Conservation (phyloP, 2,797 vertebrate genomes). For the Gadopsis bispinosus region DNA sequence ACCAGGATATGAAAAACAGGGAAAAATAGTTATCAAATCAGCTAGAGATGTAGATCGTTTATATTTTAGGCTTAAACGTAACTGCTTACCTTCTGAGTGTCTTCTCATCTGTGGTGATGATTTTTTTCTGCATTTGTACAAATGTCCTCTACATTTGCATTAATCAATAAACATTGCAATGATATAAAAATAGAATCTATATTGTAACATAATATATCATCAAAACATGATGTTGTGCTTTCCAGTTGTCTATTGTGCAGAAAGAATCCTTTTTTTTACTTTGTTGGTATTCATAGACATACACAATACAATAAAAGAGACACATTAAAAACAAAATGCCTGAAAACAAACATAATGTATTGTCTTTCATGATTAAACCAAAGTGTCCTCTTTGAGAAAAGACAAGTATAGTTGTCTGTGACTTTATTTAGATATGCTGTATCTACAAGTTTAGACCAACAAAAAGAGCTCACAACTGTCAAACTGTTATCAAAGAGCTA, state of each 20-base stretch:
- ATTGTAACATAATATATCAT: not conserved
- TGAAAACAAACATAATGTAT: constrained; percentile 48
- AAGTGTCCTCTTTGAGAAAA: constrained; percentile 37
- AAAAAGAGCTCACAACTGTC: constrained; percentile 67
- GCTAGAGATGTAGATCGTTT: not conserved
- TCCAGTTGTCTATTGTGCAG: not conserved
- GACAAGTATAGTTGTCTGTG: constrained; percentile 62
- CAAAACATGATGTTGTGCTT: not conserved
- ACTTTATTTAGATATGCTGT: constrained; percentile 75
- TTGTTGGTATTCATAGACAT: constrained; percentile 50
- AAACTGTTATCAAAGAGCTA: constrained; percentile 73
- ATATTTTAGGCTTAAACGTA: not conserved
- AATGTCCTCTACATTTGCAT: not conserved
- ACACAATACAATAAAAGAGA: constrained; percentile 14
- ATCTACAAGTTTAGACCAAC: constrained; percentile 46
- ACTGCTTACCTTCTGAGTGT: not conserved
- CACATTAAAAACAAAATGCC: constrained; percentile 31
- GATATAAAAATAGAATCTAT: not conserved
- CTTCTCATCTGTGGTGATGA: not conserved
- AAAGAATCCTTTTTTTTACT: constrained; percentile 4
- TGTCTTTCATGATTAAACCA: constrained; percentile 55
- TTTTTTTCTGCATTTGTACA: not conserved
- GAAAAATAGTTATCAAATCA: not conserved
- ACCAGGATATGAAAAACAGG: not conserved
- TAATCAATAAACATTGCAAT: not conserved